Base-by-base conservation (phyloP, 1,140 invertebrate species). In the Matsumurasca onukii region DNA sequence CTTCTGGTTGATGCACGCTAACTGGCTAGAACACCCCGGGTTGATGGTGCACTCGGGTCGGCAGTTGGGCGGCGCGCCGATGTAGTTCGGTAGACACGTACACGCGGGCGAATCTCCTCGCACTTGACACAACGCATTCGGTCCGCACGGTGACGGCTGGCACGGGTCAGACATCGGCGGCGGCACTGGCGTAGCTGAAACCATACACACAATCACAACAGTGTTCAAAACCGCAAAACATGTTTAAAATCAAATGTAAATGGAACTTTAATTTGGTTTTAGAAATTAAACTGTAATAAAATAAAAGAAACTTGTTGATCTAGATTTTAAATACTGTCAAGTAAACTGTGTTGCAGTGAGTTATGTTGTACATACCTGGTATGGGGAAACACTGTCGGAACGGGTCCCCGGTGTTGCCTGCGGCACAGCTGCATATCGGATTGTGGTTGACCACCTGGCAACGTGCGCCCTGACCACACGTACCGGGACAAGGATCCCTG, bases 1-100 rank as follows among this genome's bases (percentile, higher is more conserved):
- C 80, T 86, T 89, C 70, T 86, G 84, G 74, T 91, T 89, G 48
- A 89, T 83, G 73, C 90, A 92, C 48, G 89, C 86, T 73, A 80
- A 85, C 72, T 88, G 84, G 73, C 86, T 86, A 66, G 85, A 77
- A 78, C 90, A 92, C 72, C 91, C 89, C 39, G 86, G 87, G 77
- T 89, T 91, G 71, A 88, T 85, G 75, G 88, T 85, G 78, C 90
- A 92, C 81, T 91, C 89, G 20, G 89, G 89, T 73, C 86, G 83
- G 78, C 89, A 91, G 70, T 85, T 84, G 22, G 88, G 89, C 52
- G 89, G 88, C 66, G 86, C 82, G 34, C 89, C 89, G 27, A 78
- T 74, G 69, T 79, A 79, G 52, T 75, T 77, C 1, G 76, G 73
- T n/a, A 77, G 75, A 68, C 78, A 79, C 9, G 82, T 81, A 74